A percentile compares a stretch with the other conserved stretches of the same genome.
Evolutionary conservation across 2,888 invertebrate genomes (phyloP).

Genomic region (Plebejus argus): DNA sequence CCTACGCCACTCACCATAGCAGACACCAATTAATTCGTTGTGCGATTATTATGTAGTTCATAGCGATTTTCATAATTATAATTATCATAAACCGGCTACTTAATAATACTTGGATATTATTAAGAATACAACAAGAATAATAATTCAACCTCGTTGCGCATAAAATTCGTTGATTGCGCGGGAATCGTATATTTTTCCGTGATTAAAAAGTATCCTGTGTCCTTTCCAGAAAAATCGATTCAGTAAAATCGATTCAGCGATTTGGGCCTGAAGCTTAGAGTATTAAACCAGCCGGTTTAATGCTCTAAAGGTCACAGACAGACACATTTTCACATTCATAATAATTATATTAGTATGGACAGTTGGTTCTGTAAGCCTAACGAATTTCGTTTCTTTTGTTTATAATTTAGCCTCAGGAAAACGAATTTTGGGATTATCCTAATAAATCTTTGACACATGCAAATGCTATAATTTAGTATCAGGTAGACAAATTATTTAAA

Average conservation of each 20-base stretch:
- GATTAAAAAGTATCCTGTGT: too few species aligned
- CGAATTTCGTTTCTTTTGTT: neutral
- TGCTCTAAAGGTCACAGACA: too few species aligned
- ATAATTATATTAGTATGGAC: too few species aligned
- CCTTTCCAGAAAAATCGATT: too few species aligned
- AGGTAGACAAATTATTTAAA: conserved; percentile 72
- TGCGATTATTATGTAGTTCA: neutral
- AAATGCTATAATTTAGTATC: conserved; percentile 61
- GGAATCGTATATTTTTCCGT: too few species aligned
- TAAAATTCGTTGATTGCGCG: too few species aligned
- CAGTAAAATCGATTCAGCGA: too few species aligned
- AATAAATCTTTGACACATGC: conserved; percentile 44
- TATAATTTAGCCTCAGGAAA: neutral
- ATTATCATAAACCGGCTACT: neutral
- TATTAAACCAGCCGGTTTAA: too few species aligned
- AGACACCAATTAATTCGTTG: conserved; percentile 6
- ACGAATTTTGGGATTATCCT: neutral
- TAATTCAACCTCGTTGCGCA: too few species aligned
- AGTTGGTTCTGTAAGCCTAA: neutral
- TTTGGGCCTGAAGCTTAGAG: too few species aligned
- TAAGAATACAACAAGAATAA: too few species aligned
- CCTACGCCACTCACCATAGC: neutral
- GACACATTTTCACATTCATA: too few species aligned
- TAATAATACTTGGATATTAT: neutral
- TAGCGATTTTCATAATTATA: neutral